Percentiles rank a stretch among this genome's conserved stretches.
phyloP scores from a whole-genome alignment of 2,888 invertebrate genomes.

The Trimorus sp. region DNA sequence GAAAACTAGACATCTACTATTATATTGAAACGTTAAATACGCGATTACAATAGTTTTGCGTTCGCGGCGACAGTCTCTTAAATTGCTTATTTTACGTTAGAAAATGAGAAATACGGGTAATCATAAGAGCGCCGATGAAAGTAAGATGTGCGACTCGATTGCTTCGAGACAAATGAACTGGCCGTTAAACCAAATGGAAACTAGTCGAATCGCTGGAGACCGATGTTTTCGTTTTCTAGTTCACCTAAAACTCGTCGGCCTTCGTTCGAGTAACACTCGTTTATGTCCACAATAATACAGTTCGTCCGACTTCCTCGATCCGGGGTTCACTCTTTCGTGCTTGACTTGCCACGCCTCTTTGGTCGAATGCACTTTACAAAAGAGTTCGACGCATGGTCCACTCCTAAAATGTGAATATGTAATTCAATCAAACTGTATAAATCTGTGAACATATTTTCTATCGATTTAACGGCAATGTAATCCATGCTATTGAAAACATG shows the following conservation, averaged over 20 bases:
- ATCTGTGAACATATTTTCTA: too few relatives aligned
- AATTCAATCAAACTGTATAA: too few relatives aligned
- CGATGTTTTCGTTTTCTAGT: not conserved
- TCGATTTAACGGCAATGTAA: too few relatives aligned
- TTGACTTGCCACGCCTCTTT: constrained; percentile 41
- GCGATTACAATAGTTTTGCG: constrained; percentile 53
- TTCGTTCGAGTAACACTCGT: constrained; percentile 3
- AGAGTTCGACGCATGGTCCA: constrained; percentile 27
- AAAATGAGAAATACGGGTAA: constrained; percentile 46
- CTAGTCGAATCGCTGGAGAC: not conserved
- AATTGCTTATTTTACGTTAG: constrained; percentile 47
- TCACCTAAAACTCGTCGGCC: not conserved
- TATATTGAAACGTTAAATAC: constrained; percentile 60
- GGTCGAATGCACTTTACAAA: constrained; percentile 56
- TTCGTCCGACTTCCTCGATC: constrained; percentile 5
- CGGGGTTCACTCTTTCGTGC: constrained; percentile 38
- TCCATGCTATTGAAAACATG: too few relatives aligned
- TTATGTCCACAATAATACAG: constrained; percentile 28
- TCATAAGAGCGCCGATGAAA: constrained; percentile 47
- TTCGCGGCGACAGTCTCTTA: constrained; percentile 58
- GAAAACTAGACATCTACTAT: constrained; percentile 53
- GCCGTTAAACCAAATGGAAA: constrained; percentile 2
- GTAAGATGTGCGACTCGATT: constrained; percentile 22
- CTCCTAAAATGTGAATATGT: constrained; percentile 10
- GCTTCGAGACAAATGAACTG: constrained; percentile 15